Conservation (phyloP, 2,113 vertebrate genomes). For the Thamnophis sirtalis region DNA sequence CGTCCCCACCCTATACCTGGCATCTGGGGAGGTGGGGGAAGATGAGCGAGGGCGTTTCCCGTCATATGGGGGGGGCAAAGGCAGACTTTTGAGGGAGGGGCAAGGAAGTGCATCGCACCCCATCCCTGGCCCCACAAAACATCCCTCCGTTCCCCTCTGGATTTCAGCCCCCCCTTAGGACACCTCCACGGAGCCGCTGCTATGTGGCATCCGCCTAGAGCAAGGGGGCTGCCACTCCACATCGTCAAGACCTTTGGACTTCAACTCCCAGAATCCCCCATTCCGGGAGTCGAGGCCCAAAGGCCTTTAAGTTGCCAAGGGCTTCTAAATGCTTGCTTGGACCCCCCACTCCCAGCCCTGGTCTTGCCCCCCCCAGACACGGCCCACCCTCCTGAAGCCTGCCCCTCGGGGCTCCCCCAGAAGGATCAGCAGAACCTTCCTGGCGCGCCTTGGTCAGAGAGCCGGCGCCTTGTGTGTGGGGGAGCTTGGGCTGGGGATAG, state of each 20-base stretch:
- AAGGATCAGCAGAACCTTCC: background rate
- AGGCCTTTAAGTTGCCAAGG: background rate
- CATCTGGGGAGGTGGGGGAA: background rate
- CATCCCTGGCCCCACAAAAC: background rate
- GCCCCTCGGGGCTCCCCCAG: background rate
- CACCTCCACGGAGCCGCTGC: background rate
- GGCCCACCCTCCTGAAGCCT: background rate
- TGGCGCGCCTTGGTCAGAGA: background rate
- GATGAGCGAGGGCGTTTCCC: background rate
- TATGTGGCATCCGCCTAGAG: rapidly evolving
- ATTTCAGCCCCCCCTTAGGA: background rate
- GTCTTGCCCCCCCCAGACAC: background rate
- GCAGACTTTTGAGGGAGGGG: background rate
- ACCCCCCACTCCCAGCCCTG: background rate
- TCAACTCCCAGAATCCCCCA: background rate
- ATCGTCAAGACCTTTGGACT: background rate
- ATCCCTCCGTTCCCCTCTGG: background rate
- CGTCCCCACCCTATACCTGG: background rate
- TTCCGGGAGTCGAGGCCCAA: too few species aligned
- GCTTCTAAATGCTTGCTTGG: background rate
- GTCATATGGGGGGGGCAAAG: background rate
- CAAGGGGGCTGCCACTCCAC: background rate
- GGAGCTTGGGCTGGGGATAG: background rate
- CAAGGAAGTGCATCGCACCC: background rate
- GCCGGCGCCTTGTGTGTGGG: background rate